Base-by-base conservation (phyloP, 2,113 vertebrate species). In the Petrocephalus microphthalmus region DNA sequence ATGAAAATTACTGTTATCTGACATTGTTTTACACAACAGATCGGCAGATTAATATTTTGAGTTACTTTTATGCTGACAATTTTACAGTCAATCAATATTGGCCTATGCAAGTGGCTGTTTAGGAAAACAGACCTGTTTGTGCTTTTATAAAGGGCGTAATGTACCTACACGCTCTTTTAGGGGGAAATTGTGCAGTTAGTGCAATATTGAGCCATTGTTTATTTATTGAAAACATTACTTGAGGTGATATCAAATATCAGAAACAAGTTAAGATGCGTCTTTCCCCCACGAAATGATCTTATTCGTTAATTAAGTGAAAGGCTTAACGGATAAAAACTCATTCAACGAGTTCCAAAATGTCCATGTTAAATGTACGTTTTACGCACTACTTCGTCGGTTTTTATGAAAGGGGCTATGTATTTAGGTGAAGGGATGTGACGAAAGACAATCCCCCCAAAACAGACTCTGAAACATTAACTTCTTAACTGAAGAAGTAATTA, bases 1-100 rank as follows among this genome's bases (percentile, higher is more conserved):
- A 81, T 88, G 74, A 19, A 78, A 88, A 81, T 51, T 7, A 53
- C 60, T 67, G 25, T 67, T 67, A 78, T 78, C 22, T 60, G 57
- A n/a, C 71, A 78, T 42, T 7, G 37, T 37, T 33, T 74, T 74
- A 74, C 67, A 33, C 42, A 37, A 37, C 71, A 78, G 71, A 78
- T 17, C 29, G 71, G 33, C 33, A 78, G 71, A 19, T 42, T 17
- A 74, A 78, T 78, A 42, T 78, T 29, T 78, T 78, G 71, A 78
- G 19, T 42, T 19, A 19, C 33, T 78, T 78, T 67, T 67, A 67
- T 67, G 17, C 15, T 78, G 17, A 78, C 33, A 78, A 19, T 78
- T 42, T 78, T 33, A 37, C 33, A 42, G 71, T 78, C 33, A 42
- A 42, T 37, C 71, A 29, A 78, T 78, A 78, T 42, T 29, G 25